These are phyloP conservation scores for Diaphora mendica DNA, from an alignment of 2,888 invertebrate species.

Conservation along the genomic window DNA sequence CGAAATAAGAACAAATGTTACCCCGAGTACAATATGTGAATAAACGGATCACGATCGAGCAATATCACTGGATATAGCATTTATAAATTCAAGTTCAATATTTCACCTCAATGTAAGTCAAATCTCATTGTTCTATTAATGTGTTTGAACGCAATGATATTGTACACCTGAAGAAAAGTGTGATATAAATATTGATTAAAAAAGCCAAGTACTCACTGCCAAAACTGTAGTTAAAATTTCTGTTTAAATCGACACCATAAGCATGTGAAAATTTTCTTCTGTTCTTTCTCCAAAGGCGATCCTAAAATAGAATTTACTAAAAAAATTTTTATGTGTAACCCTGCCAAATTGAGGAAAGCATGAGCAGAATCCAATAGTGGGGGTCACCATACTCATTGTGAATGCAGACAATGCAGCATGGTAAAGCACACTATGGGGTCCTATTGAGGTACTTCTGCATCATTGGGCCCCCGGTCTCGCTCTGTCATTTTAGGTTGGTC, in stretches of 20 bases:
- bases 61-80: neutral
- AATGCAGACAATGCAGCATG: no score
- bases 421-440: no score
- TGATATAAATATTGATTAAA: neutral
- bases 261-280: slow-evolving; percentile 68
- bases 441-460: no score
- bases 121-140: neutral
- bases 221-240: slow-evolving; percentile 88
- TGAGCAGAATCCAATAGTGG: no score
- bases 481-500: no score
- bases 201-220: slow-evolving; percentile 67
- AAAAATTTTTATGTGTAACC: neutral
- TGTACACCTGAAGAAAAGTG: neutral
- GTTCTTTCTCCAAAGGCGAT: slow-evolving; percentile 89
- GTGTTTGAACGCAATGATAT: no score
- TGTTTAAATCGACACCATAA: slow-evolving; percentile 87
- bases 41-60: neutral
- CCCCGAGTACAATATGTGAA: no score
- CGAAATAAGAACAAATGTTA: neutral
- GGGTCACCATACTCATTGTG: no score
- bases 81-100: neutral
- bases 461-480: no score
- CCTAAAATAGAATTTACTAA: slow-evolving; percentile 57
- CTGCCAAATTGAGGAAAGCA: no score
- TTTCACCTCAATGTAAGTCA: neutral